Evolutionary conservation across 2,888 invertebrate genomes (phyloP).

Genomic region (Pogonocherus hispidulus): DNA sequence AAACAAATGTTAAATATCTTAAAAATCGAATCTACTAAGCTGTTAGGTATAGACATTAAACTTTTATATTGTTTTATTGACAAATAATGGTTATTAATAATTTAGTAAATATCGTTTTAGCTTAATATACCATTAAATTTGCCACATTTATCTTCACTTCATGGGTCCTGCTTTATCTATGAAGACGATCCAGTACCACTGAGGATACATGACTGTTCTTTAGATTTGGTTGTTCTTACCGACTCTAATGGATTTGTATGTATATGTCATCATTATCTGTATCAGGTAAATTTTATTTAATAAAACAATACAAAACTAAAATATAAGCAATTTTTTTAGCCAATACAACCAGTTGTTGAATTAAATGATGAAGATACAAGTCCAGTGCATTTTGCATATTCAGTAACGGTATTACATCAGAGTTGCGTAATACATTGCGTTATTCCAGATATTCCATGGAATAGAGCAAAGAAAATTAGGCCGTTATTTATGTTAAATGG

Average conservation of each 20-base stretch:
- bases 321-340: constrained; percentile 63
- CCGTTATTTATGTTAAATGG: constrained; percentile 84
- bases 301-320: not conserved
- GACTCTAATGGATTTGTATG: constrained; percentile 82
- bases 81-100: too few species aligned
- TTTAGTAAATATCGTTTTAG: too few species aligned
- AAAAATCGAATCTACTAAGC: too few species aligned
- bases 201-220: constrained; percentile 84
- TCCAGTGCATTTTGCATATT: constrained; percentile 88
- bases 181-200: constrained; percentile 87
- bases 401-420: constrained; percentile 85
- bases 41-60: too few species aligned
- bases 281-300: constrained; percentile 70
- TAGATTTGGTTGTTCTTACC: constrained; percentile 84
- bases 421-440: constrained; percentile 88
- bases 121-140: constrained; percentile 87
- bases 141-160: constrained; percentile 75
- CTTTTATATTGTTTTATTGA: too few species aligned
- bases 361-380: constrained; percentile 71
- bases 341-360: constrained; percentile 71
- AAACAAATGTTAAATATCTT: too few species aligned
- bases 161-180: constrained; percentile 77
- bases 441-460: constrained; percentile 85
- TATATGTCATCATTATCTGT: constrained; percentile 87
- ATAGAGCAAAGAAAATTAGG: constrained; percentile 80